A percentile compares a stretch with the other conserved stretches of the same genome.
Conservation (phyloP, 2,888 invertebrate species). For the Hirtodrosophila cameraria region DNA sequence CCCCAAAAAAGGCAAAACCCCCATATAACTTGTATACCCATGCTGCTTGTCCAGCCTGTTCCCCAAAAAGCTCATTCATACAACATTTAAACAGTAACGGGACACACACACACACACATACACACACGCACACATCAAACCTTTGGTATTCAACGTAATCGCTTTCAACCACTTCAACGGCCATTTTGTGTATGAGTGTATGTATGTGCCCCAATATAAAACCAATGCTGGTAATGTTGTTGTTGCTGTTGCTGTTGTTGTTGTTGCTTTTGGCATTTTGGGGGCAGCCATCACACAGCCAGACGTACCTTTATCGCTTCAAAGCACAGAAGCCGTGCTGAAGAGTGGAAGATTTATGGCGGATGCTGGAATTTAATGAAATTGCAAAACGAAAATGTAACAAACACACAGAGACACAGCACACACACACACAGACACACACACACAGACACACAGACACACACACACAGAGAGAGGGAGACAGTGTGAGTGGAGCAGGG, state of each 20-base stretch:
- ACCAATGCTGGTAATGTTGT: slow-evolving; percentile 39
- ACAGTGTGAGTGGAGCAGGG: slow-evolving; percentile 7
- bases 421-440: slow-evolving; percentile 27
- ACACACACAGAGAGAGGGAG: neutral
- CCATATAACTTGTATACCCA: slow-evolving; percentile 45
- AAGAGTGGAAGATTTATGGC: slow-evolving; percentile 84
- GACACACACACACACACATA: slow-evolving; percentile 50
- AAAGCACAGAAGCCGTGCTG: slow-evolving; percentile 80
- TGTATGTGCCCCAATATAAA: slow-evolving; percentile 59
- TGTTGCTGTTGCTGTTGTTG: slow-evolving; percentile 28
- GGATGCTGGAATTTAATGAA: slow-evolving; percentile 85
- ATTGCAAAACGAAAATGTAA: slow-evolving; percentile 84
- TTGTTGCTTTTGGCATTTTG: slow-evolving; percentile 60
- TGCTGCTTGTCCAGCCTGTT: slow-evolving; percentile 25
- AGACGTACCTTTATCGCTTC: slow-evolving; percentile 76
- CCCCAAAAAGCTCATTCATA: slow-evolving; percentile 73
- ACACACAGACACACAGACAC: slow-evolving; percentile 33
- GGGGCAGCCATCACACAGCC: slow-evolving; percentile 54
- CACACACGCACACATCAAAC: slow-evolving; percentile 41
- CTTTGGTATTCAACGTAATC: slow-evolving; percentile 77
- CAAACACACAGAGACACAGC: slow-evolving; percentile 46
- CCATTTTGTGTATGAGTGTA: slow-evolving; percentile 57
- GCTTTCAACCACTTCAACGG: slow-evolving; percentile 78
- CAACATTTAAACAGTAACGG: slow-evolving; percentile 72
- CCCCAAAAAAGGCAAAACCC: slow-evolving; percentile 44